Evolutionary conservation across 2,113 vertebrate genomes (phyloP), one percentile per base, ranked within the genome.

Genomic region (Pica pica): DNA sequence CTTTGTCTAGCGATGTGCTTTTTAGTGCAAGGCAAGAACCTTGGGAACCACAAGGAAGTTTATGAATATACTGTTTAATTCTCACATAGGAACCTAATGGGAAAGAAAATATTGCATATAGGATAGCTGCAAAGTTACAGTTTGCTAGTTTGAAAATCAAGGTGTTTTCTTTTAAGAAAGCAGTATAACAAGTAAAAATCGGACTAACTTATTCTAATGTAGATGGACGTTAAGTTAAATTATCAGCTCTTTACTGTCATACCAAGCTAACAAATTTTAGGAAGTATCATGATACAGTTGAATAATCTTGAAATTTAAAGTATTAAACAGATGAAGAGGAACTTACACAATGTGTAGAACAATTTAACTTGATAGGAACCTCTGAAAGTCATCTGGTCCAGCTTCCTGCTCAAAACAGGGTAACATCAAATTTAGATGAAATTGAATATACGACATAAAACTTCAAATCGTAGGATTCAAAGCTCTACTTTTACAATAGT

Each of bases 311-410:
- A 47, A n/a, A 35, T 83, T 59, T 59, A 35, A 64, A n/a, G 11
- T 23, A 24, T 47, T 71, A 49, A 41, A 68, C 7, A 61, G 53
- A 53, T 49, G 7, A 89, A 80, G 56, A 55, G 37, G 20, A 65
- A 60, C 12, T 61, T 12, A 3, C 0, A 50, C 33, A 87, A 52
- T 56, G 3, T 0, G 0, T 24, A 49, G 17, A 63, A 53, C 31
- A 39, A 49, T 44, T 85, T 55, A 37, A 14, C 71, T 87, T 65
- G 42, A 79, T 61, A 13, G 37, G 10, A 27, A 44, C 5, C 6
- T 53, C 39, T 91, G 41, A 20, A 83, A 75, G 20, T 83, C 20
- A 53, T 39, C 39, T 65, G n/a, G 31, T 47, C 59, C 26, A 50
- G 5, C 17, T 68, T 68, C 19, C 26, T 56, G 24, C 37, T 77